Evolutionary conservation across 2,797 vertebrate genomes (phyloP).

Genomic region (Petrocephalus schoutedeni): DNA sequence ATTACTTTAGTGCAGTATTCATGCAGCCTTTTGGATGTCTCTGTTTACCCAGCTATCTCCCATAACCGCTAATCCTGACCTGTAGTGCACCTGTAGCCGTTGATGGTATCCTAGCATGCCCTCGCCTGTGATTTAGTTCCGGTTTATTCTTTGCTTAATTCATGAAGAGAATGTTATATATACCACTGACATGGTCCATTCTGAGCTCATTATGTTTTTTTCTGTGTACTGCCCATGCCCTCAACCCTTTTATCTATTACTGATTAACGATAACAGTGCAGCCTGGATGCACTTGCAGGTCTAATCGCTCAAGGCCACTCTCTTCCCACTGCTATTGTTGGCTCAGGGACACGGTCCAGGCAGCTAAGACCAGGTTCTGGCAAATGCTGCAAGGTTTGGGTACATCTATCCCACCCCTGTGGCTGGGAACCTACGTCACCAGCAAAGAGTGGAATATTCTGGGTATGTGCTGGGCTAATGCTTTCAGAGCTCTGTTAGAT

Average conservation of each 20-base stretch:
- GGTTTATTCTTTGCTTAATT: neutral
- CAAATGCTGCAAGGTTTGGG: neutral
- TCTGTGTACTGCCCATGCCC: constrained; percentile 5
- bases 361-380: constrained; percentile 8
- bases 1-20: neutral
- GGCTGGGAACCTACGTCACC: neutral
- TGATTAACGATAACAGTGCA: constrained; percentile 35
- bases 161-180: constrained; percentile 30
- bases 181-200: constrained; percentile 17
- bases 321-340: constrained; percentile 12
- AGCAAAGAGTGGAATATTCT: neutral
- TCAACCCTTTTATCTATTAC: constrained; percentile 31
- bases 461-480: too few relatives aligned
- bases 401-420: neutral
- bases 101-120: neutral
- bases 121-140: neutral
- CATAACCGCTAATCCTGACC: neutral
- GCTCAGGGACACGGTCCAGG: constrained; percentile 19
- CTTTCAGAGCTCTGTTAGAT: too few relatives aligned
- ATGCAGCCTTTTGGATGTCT: neutral
- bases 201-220: constrained; percentile 18
- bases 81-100: neutral
- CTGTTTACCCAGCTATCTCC: neutral
- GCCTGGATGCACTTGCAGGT: constrained; percentile 30
- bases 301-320: constrained; percentile 25